Evolutionary conservation across 2,797 vertebrate genomes (phyloP).

Genomic region (Cossypha polioptera): DNA sequence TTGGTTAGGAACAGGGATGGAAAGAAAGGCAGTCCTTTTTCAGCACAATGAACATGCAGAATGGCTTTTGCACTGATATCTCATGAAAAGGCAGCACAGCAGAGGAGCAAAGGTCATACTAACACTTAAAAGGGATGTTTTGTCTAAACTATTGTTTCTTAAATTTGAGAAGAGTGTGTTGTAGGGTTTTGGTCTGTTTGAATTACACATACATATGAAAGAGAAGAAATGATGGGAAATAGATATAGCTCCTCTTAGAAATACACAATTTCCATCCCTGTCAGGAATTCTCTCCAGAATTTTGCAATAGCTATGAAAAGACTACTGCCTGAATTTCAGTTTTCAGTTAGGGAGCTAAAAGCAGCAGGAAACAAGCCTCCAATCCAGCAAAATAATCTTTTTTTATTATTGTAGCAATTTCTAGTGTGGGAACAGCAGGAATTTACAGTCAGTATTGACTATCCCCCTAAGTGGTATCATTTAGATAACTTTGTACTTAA

Average conservation of each 20-base stretch:
- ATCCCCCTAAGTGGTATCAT: not conserved
- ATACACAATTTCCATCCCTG: fast-evolving
- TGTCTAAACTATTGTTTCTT: not conserved
- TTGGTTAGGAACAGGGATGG: not conserved
- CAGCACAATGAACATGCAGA: not conserved
- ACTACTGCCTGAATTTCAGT: not conserved
- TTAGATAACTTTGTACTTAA: not conserved
- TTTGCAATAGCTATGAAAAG: not conserved
- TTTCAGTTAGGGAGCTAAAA: not conserved
- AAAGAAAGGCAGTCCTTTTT: not conserved
- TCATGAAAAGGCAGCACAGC: not conserved
- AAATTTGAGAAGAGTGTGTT: not conserved
- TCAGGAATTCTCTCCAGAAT: not conserved
- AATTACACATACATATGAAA: not conserved
- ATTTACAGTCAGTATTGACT: not conserved
- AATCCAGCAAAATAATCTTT: not conserved
- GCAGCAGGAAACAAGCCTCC: not conserved
- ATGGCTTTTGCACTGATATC: not conserved
- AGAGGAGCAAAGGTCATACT: not conserved
- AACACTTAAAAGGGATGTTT: not conserved
- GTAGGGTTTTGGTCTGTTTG: not conserved
- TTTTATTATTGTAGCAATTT: not conserved
- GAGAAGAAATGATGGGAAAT: not conserved
- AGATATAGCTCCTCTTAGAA: not conserved
- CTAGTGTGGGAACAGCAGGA: not conserved